Percentiles rank a stretch among this genome's conserved stretches.
Evolutionary conservation across 2,113 vertebrate species (phyloP).

Genomic region (Lepus timidus): DNA sequence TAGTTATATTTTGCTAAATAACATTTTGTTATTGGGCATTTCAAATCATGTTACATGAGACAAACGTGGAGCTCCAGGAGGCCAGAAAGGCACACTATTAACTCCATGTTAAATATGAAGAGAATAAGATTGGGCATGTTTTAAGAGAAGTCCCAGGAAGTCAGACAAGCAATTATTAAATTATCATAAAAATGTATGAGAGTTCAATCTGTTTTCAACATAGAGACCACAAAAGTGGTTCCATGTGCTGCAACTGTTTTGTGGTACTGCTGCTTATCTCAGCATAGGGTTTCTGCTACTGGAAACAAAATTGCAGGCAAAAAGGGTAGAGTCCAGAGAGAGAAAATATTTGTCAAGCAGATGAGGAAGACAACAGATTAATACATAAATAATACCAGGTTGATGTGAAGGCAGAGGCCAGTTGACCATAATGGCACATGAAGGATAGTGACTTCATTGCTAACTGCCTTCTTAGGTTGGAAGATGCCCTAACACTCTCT

Average conservation of each 20-base stretch:
- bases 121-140: background rate
- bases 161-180: constrained; percentile 1
- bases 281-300: background rate
- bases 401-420: background rate
- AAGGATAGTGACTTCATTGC: background rate
- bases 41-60: background rate
- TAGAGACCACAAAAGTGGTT: background rate
- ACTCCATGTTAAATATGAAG: background rate
- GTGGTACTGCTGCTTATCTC: background rate
- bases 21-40: background rate
- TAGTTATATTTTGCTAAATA: background rate
- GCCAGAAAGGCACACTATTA: background rate
- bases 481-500: background rate
- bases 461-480: background rate
- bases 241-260: background rate
- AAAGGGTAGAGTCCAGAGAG: background rate
- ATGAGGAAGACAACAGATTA: background rate
- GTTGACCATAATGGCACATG: no score
- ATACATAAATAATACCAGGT: background rate
- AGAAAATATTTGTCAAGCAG: background rate
- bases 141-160: constrained; percentile 1
- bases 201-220: constrained; percentile 2
- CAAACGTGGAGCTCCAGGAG: background rate
- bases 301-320: background rate
- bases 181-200: background rate